Percentiles rank a stretch among this genome's conserved stretches.
These are phyloP conservation scores for Homalodisca vitripennis DNA, from an alignment of 1,140 invertebrate genomes.

Conservation along the genomic window DNA sequence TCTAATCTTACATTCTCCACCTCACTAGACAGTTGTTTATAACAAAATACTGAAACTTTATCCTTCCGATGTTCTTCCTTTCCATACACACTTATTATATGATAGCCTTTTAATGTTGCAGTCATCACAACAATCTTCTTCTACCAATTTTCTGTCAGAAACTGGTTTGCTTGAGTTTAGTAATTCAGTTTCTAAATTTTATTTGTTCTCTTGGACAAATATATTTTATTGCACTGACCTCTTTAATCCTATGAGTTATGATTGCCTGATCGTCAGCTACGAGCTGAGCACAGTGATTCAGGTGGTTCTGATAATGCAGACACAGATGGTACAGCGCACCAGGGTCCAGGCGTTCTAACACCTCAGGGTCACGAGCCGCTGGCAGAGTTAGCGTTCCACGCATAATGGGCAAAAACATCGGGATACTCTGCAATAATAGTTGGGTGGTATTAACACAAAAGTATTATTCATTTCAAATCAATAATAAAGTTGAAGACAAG, in stretches of 20 bases:
- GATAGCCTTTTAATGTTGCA: no score
- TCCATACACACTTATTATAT: no score
- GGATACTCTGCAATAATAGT: constrained; percentile 70
- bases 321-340: constrained; percentile 60
- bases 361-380: constrained; percentile 81
- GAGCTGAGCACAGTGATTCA: constrained; percentile 66
- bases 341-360: constrained; percentile 77
- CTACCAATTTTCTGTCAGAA: no score
- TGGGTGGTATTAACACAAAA: no score
- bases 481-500: neutral
- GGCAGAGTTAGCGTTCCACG: constrained; percentile 83
- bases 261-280: constrained; percentile 71
- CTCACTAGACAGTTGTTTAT: no score
- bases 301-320: constrained; percentile 73
- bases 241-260: constrained; percentile 68
- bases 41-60: no score
- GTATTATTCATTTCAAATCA: neutral
- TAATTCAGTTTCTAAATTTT: no score
- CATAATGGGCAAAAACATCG: constrained; percentile 92
- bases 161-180: no score
- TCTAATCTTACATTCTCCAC: no score
- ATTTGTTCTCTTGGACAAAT: no score
- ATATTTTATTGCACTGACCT: constrained; percentile 62
- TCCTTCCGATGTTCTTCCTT: no score
- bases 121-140: no score